These are phyloP conservation scores for Dione juno DNA, from an alignment of 2,888 invertebrate species.

Conservation along the genomic window DNA sequence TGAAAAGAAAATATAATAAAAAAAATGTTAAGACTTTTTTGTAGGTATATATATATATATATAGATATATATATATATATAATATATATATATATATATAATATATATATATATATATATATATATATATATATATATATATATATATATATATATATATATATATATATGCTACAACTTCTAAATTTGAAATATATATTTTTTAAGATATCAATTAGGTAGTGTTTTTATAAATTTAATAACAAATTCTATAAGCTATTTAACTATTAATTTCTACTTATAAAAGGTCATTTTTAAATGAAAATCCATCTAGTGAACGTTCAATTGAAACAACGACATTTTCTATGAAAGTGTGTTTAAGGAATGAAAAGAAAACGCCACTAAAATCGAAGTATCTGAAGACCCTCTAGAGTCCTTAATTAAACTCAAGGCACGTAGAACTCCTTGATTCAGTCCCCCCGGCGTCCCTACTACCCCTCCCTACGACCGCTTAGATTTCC, in stretches of 20 bases:
- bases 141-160: too few species aligned
- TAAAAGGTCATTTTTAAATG: slow-evolving; percentile 3
- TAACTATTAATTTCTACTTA: neutral
- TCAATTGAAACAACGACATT: slow-evolving; percentile 48
- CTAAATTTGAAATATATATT: too few species aligned
- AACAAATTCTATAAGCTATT: too few species aligned
- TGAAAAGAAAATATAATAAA: neutral
- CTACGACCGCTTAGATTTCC: slow-evolving; percentile 83
- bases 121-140: too few species aligned
- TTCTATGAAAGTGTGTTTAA: slow-evolving; percentile 43
- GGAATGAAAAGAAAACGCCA: slow-evolving; percentile 75
- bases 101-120: too few species aligned
- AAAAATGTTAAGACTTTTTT: too few species aligned
- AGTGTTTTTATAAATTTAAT: too few species aligned
- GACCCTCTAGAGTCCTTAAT: slow-evolving; percentile 77
- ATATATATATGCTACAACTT: too few species aligned
- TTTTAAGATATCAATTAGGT: too few species aligned
- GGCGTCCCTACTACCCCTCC: slow-evolving; percentile 67
- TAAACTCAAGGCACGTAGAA: slow-evolving; percentile 81
- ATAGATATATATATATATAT: too few species aligned
- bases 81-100: too few species aligned
- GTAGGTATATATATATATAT: too few species aligned
- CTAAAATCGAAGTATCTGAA: slow-evolving; percentile 81
- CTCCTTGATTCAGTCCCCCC: slow-evolving; percentile 82
- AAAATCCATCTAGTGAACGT: slow-evolving; percentile 41